phyloP scores from a whole-genome alignment of 1,140 invertebrate species.

The Marisa cornuarietis region DNA sequence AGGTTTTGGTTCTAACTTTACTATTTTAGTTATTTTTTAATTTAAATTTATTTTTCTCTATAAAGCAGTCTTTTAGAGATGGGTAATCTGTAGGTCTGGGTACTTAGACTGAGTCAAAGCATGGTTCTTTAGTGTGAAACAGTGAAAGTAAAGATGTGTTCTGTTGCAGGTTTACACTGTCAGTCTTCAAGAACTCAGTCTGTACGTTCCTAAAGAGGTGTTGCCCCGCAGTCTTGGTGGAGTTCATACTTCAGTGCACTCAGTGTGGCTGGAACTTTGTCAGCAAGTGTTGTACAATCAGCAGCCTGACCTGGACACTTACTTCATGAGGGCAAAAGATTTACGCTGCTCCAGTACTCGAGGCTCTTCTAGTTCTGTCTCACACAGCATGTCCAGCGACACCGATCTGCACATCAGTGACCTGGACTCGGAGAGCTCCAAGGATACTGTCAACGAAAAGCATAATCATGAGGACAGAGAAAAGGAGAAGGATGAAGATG shows the following conservation, averaged over 20 bases:
- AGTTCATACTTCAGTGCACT: constrained; percentile 84
- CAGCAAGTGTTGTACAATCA: constrained; percentile 67
- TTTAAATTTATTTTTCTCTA: no score
- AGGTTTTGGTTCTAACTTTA: no score
- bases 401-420: constrained; percentile 50
- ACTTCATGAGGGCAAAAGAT: constrained; percentile 45
- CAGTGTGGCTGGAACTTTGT: constrained; percentile 84
- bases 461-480: constrained; percentile 61
- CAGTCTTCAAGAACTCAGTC: constrained; percentile 77
- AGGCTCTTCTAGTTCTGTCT: constrained; percentile 26
- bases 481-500: constrained; percentile 52
- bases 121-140: no score
- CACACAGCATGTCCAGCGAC: constrained; percentile 53
- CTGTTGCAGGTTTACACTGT: constrained; percentile 77
- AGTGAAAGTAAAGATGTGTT: no score
- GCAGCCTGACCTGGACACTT: constrained; percentile 44
- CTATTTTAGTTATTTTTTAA: no score
- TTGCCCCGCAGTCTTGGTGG: constrained; percentile 89
- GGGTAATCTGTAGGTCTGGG: no score
- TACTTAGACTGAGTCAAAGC: no score
- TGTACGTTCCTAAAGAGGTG: constrained; percentile 75
- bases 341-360: constrained; percentile 9
- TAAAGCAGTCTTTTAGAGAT: no score
- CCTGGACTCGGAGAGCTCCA: constrained; percentile 69
- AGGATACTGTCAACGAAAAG: constrained; percentile 64